Evolutionary conservation across 2,113 vertebrate species (phyloP), one percentile per base, ranked within the genome.

Genomic region (Pollimyrus isidori): DNA sequence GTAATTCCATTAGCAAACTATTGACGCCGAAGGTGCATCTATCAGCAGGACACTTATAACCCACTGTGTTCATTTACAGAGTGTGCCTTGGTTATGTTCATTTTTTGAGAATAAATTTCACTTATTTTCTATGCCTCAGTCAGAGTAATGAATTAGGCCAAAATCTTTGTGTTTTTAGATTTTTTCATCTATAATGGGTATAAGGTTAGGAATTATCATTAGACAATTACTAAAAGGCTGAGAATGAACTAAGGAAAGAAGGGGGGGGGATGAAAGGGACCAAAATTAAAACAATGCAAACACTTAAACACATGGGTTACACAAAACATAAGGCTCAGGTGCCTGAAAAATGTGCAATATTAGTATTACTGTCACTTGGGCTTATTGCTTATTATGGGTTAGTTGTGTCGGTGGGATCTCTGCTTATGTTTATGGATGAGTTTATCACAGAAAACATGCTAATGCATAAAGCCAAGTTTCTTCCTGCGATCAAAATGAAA

Each of bases 371-470:
- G 23, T 62, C 56, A 62, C 56, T 62, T 62, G 56, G 23, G 46
- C 23, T 86, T 86, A n/a, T 30, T 86, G 46, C 53, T 53, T 86
- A 52, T 30, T 86, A 53, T n/a, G 49, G 48, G 3, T 53, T 86
- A 19, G 11, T 19, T 7, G 49, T 19, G 10, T 53, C 26, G 0
- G 26, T 52, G 49, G 48, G 49, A 53, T 86, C 48, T 30, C 49
- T 15, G 26, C 23, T 86, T 52, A 86, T 35, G n/a, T 86, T 53
- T 86, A 86, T 52, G 82, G 82, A 85, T 83, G 82, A 85, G 73
- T 80, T 42, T 80, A 49, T 48, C 42, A 49, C 6, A 85, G 17
- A 13, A 85, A 26, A 85, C 82, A 49, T 15, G 42, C 82, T 48
- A 42, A 85, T 80, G 45, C 82, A 49, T 49, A 48, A 30, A n/a